Conservation (phyloP, 1,140 invertebrate species). For the Nephila pilipes region DNA sequence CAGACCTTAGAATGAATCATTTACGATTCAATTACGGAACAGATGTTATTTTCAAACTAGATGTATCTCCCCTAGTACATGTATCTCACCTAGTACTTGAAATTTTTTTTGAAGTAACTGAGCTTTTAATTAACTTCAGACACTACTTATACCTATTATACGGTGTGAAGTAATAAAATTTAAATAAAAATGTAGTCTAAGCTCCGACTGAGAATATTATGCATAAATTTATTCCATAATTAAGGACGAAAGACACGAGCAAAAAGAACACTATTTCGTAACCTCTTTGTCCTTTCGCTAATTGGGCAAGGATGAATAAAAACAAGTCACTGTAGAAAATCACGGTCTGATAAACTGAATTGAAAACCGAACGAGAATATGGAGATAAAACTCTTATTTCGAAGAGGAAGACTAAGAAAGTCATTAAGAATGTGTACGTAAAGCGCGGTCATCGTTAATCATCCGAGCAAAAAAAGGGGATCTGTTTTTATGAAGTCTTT, state of each 20-base stretch:
- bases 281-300: not conserved
- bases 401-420: conserved; percentile 23
- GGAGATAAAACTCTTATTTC: conserved; percentile 21
- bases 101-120: too few species aligned
- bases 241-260: not conserved
- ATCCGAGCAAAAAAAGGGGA: not conserved
- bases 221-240: not conserved
- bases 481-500: not conserved
- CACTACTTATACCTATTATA: too few species aligned
- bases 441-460: conserved; percentile 5
- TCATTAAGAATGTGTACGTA: conserved; percentile 10
- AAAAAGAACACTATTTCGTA: not conserved
- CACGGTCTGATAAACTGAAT: conserved; percentile 4
- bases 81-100: too few species aligned
- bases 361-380: conserved; percentile 22
- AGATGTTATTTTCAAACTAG: too few species aligned
- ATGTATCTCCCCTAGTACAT: too few species aligned
- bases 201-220: not conserved
- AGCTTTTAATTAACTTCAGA: too few species aligned
- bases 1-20: too few species aligned
- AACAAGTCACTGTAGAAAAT: not conserved
- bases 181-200: not conserved
- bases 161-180: too few species aligned
- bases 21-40: too few species aligned
- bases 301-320: conserved; percentile 7